phyloP scores from a whole-genome alignment of 1,140 invertebrate genomes.

The Leptestheria dahalacensis region DNA sequence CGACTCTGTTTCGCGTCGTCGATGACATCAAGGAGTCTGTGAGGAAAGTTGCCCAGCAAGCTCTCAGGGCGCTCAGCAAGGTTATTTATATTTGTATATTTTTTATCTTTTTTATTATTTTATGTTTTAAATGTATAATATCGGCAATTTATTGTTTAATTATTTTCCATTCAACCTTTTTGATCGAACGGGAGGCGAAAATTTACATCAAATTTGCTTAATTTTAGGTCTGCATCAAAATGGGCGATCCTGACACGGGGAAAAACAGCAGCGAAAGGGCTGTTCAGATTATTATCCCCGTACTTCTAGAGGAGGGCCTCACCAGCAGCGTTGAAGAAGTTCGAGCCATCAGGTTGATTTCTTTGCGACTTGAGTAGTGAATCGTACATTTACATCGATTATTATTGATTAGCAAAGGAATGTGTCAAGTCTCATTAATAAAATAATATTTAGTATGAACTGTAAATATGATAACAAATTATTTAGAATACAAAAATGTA shows the following conservation, averaged over 20 bases:
- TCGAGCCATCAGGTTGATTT: constrained; percentile 46
- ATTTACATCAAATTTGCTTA: constrained; percentile 2
- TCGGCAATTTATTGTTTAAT: background rate
- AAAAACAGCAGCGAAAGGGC: constrained; percentile 58
- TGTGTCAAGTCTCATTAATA: no score
- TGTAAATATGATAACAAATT: no score
- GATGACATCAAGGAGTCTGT: constrained; percentile 88
- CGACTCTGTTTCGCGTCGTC: constrained; percentile 70
- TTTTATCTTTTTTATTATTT: constrained; percentile 3
- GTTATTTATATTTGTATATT: constrained; percentile 32
- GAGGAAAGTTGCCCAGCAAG: constrained; percentile 55
- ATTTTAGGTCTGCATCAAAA: constrained; percentile 51
- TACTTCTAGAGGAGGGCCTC: constrained; percentile 61
- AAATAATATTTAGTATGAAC: no score
- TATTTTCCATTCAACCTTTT: background rate
- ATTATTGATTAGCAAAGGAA: no score
- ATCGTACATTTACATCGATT: no score
- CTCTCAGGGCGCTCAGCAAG: constrained; percentile 60
- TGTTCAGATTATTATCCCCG: constrained; percentile 57
- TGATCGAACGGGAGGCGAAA: background rate
- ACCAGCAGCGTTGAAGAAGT: constrained; percentile 60
- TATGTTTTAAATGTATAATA: background rate
- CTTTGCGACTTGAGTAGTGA: no score
- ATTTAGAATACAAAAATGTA: no score
- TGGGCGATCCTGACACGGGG: constrained; percentile 55